Evolutionary conservation across 2,888 invertebrate genomes (phyloP).

Genomic region (Zygaena filipendulae): DNA sequence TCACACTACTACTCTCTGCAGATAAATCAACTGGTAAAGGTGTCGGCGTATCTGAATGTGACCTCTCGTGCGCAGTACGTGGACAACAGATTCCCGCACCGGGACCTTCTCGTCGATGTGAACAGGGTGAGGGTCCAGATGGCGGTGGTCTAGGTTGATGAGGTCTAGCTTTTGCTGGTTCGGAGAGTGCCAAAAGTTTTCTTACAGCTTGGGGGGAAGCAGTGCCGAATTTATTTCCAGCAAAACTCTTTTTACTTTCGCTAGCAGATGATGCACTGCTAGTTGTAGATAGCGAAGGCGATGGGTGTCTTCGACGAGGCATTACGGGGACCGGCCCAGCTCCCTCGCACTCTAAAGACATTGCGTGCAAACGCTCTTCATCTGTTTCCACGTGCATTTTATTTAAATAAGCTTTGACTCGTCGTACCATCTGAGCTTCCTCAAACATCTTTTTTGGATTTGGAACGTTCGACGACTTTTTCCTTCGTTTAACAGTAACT

Average conservation of each 20-base stretch:
- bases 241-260: conserved; percentile 72
- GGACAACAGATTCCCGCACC: conserved; percentile 49
- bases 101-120: conserved; percentile 72
- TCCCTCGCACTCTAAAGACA: conserved; percentile 91
- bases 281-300: conserved; percentile 92
- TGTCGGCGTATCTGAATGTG: conserved; percentile 89
- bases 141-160: conserved; percentile 81
- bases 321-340: conserved; percentile 71
- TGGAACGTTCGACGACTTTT: conserved; percentile 89
- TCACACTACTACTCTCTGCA: conserved; percentile 95
- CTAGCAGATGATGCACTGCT: conserved; percentile 92
- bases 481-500: conserved; percentile 89
- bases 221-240: conserved; percentile 81
- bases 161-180: conserved; percentile 87
- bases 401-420: conserved; percentile 95
- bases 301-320: conserved; percentile 86
- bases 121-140: conserved; percentile 73
- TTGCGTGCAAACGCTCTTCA: conserved; percentile 87
- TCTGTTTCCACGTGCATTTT: conserved; percentile 93
- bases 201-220: conserved; percentile 97
- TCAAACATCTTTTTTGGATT: conserved; percentile 99
- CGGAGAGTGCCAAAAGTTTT: conserved; percentile 92
- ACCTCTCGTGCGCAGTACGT: conserved; percentile 84
- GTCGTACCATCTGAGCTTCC: conserved; percentile 97
- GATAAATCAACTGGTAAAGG: conserved; percentile 89